Percentiles rank a stretch among this genome's conserved stretches.
phyloP scores from a whole-genome alignment of 2,888 invertebrate genomes.

The Ennomos fuscantarius region DNA sequence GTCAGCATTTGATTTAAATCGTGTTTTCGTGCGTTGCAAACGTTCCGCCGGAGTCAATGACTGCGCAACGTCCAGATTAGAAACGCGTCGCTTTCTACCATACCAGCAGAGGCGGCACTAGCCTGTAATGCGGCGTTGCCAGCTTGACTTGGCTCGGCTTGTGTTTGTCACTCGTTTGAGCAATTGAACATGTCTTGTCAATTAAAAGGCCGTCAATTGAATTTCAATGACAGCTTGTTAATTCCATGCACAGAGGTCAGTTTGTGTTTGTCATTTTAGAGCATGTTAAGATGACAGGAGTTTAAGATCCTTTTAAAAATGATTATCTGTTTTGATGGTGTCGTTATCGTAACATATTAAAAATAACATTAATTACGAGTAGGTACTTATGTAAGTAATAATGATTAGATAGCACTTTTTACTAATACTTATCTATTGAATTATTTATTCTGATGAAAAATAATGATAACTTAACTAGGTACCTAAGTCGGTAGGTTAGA shows the following conservation, averaged over 20 bases:
- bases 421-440: too few species aligned
- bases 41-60: slow-evolving; percentile 77
- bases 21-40: slow-evolving; percentile 45
- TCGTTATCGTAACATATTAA: background rate
- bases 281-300: too few species aligned
- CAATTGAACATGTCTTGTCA: slow-evolving; percentile 33
- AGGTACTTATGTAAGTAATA: too few species aligned
- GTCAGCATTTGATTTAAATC: slow-evolving; percentile 41
- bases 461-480: too few species aligned
- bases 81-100: slow-evolving; percentile 81
- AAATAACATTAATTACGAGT: too few species aligned
- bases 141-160: slow-evolving; percentile 49
- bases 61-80: slow-evolving; percentile 79
- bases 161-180: slow-evolving; percentile 41
- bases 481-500: too few species aligned
- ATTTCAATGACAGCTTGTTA: slow-evolving; percentile 21
- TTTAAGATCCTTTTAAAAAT: background rate
- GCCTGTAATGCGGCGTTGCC: slow-evolving; percentile 71
- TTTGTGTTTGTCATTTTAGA: slow-evolving; percentile 2
- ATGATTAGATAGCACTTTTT: too few species aligned
- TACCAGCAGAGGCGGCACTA: slow-evolving; percentile 71
- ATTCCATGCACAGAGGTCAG: slow-evolving; percentile 6
- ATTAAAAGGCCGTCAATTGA: slow-evolving; percentile 26
- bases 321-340: background rate
- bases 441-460: too few species aligned